phyloP scores from a whole-genome alignment of 2,113 vertebrate species.

The Pyxicephalus adspersus region DNA sequence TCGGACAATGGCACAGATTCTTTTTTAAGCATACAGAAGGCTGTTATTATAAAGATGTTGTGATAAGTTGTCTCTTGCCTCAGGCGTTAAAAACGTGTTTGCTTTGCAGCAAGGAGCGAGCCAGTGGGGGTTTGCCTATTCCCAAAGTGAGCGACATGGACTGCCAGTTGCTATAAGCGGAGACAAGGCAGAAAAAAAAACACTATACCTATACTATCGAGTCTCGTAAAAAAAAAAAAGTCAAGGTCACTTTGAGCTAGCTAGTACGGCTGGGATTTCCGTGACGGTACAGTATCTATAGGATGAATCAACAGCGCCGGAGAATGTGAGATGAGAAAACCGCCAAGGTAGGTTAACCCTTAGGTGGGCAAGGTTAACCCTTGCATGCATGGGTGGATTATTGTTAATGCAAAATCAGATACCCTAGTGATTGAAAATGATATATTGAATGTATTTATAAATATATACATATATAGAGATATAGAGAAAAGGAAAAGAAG shows the following conservation, averaged over 20 bases:
- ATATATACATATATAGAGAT: background rate
- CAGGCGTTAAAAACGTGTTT: background rate
- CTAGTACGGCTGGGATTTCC: background rate
- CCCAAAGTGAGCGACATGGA: background rate
- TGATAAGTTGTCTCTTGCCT: background rate
- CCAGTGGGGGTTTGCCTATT: background rate
- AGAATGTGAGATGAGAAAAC: too few species aligned
- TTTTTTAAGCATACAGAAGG: background rate
- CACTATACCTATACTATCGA: background rate
- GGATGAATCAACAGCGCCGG: too few species aligned
- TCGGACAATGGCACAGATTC: background rate
- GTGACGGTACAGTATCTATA: background rate
- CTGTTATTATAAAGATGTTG: background rate
- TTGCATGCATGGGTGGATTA: too few species aligned
- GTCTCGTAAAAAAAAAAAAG: background rate
- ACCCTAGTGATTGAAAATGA: background rate
- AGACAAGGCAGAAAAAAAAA: background rate
- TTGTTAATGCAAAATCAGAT: too few species aligned
- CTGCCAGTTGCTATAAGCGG: conserved; percentile 1
- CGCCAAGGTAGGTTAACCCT: too few species aligned
- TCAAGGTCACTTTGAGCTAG: conserved; percentile 1
- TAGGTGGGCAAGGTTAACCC: too few species aligned
- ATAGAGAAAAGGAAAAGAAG: background rate
- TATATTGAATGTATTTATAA: background rate
- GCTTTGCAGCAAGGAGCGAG: background rate